Evolutionary conservation across 1,140 invertebrate species (phyloP), one percentile per base, ranked within the genome.

Genomic region (Acromyrmex charruanus): DNA sequence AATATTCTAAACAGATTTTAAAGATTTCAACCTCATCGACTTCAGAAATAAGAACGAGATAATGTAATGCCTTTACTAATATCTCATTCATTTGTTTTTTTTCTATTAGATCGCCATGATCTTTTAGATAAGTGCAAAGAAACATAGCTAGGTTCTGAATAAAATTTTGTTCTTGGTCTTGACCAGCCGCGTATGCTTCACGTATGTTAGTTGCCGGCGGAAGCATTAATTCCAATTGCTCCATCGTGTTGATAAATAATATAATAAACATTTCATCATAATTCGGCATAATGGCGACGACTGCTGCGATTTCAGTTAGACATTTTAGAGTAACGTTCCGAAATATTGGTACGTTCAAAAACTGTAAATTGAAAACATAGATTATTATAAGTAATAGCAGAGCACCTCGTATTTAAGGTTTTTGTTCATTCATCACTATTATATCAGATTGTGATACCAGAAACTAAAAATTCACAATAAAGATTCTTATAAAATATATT

Each of bases 21-120:
- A 99, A 99, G 81, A 99, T 99, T 96, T 99, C 99, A 0, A 99
- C 98, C 93, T 99, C 99, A 88, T 99, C 99, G 3, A 99, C 99
- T 96, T 99, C 98, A 25, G 99, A 99, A 92, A 99, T 99, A 82
- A 99, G 96, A 21, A 99, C 97, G 86, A 99, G 96, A 95, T 99
- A 99, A 89, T 98, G 97, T 44, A 99, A 95, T 3, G 98, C 98
- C 96, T 98, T 98, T 86, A 97, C 96, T 58, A 99, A 94, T 63
- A 96, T 96, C 9, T 97, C 97, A 69, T 97, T 97, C 58, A 97
- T 95, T 75, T 97, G 96, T 89, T 97, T 97, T 90, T 97, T 97
- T 94, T 99, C 99, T 68, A 99, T 97, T 51, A 99, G 96, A 85
- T 96, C 96, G 28, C 98, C 98, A 96, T 99, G 99, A 90, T 99